These are phyloP conservation scores for Lamellibrachia columna DNA, from an alignment of 2,888 invertebrate species.

Conservation along the genomic window DNA sequence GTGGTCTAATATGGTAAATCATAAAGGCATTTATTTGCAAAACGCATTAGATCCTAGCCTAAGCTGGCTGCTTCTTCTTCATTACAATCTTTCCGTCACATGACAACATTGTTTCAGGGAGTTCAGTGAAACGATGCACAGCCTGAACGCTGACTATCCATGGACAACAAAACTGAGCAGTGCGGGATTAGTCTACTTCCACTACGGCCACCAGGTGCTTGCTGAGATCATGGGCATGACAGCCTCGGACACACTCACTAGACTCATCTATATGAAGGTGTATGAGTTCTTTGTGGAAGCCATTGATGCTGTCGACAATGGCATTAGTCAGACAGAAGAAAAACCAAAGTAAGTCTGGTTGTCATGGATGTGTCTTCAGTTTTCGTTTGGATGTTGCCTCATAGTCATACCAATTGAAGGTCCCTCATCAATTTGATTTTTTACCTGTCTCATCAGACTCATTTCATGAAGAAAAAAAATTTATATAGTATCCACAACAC, in stretches of 20 bases:
- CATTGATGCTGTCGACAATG: conserved; percentile 97
- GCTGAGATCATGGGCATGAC: background rate
- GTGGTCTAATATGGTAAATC: too few relatives aligned
- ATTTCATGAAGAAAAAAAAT: too few relatives aligned
- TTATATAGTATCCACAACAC: too few relatives aligned
- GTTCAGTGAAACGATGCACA: conserved; percentile 66
- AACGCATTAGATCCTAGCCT: too few relatives aligned
- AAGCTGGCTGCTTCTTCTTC: background rate
- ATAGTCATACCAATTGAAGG: too few relatives aligned
- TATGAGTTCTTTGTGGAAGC: conserved; percentile 91
- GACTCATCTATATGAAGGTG: conserved; percentile 69
- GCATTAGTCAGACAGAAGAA: conserved; percentile 82
- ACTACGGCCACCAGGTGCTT: conserved; percentile 82
- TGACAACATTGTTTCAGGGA: conserved; percentile 51
- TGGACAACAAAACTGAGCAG: conserved; percentile 82
- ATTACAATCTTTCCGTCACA: background rate
- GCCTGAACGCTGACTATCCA: conserved; percentile 53
- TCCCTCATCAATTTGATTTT: too few relatives aligned
- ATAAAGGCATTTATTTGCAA: too few relatives aligned
- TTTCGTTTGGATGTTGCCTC: too few relatives aligned
- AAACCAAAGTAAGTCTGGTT: conserved; percentile 50
- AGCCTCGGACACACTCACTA: background rate
- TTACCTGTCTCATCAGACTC: too few relatives aligned
- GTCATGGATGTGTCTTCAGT: too few relatives aligned
- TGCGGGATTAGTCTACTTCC: conserved; percentile 90